Evolutionary conservation across 1,140 invertebrate genomes (phyloP), one percentile per base, ranked within the genome.

Genomic region (Ectropis grisescens): DNA sequence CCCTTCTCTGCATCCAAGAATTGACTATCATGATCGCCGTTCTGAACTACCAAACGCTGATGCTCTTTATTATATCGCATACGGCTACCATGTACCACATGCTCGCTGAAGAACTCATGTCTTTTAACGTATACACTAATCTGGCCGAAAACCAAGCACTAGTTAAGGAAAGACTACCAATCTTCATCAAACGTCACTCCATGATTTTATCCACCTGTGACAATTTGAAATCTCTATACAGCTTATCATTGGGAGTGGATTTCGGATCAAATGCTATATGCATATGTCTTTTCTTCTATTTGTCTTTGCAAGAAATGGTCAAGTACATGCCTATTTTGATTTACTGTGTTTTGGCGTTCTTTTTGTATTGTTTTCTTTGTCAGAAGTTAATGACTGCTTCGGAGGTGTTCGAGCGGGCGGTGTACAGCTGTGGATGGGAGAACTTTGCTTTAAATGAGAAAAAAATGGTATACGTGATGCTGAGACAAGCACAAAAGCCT

Each of bases 361-460:
- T 78, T 42, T 37, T 81, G 6, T 81, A 81, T 35, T 74, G 69
- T 40, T 72, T 58, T 13, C 41, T 76, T 1, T 59, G 75, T 35
- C 72, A 81, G 29, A 47, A 42, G 5, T 31, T 81, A 19, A 62
- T 60, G 2, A 60, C 71, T 36, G 56, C 64, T 2, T 57, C 70
- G 3, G 60, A 76, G 25, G 3, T 14, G 1, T 78, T 74, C 30
- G 67, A 64, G 14, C 47, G 26, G 7, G 41, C 69, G 0, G 52
- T 81, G 0, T 81, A 81, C 29, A 42, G 55, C 10, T 81, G 75
- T 31, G 72, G 72, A 0, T 81, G 75, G 75, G 67, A 78, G 33
- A 62, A 60, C 2, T 76, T 74, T 34, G 33, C 42, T 24, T 13
- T 67, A 11, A 61, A 65, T 3, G 62, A 74, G 19, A 49, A 54